These are phyloP conservation scores for Mormyrops boulengeri DNA, from an alignment of 2,797 vertebrate genomes.

Conservation along the genomic window DNA sequence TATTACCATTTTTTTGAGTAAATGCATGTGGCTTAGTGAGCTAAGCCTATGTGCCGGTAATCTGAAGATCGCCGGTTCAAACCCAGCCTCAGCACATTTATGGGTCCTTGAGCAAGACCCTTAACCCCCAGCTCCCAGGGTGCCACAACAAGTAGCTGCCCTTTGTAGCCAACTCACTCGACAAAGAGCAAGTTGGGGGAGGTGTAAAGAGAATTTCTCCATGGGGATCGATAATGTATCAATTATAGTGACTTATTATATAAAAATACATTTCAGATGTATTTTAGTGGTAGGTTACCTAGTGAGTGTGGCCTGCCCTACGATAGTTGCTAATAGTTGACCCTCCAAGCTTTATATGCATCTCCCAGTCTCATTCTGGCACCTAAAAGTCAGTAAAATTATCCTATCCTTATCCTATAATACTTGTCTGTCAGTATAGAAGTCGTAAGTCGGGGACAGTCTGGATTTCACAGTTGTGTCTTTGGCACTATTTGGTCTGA, in stretches of 20 bases:
- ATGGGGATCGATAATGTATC: neutral
- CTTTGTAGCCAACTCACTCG: neutral
- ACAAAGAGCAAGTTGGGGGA: neutral
- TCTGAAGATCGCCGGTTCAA: neutral
- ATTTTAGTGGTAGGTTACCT: neutral
- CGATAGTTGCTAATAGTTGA: neutral
- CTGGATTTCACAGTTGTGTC: neutral
- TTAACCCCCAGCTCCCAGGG: neutral
- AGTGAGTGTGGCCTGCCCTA: neutral
- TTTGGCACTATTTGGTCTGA: constrained; percentile 7
- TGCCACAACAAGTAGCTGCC: neutral
- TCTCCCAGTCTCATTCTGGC: neutral
- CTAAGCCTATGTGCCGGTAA: neutral
- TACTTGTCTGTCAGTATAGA: neutral
- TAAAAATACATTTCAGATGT: neutral
- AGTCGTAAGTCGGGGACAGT: neutral
- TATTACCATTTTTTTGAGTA: neutral
- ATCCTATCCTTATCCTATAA: neutral
- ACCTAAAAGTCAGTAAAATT: neutral
- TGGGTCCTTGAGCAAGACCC: neutral
- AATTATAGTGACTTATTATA: neutral
- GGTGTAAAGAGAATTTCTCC: neutral
- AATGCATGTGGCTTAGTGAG: neutral
- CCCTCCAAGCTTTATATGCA: neutral
- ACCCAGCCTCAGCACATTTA: neutral